These are phyloP conservation scores for Petromus typicus DNA, from an alignment of 2,113 vertebrate species.

Conservation along the genomic window DNA sequence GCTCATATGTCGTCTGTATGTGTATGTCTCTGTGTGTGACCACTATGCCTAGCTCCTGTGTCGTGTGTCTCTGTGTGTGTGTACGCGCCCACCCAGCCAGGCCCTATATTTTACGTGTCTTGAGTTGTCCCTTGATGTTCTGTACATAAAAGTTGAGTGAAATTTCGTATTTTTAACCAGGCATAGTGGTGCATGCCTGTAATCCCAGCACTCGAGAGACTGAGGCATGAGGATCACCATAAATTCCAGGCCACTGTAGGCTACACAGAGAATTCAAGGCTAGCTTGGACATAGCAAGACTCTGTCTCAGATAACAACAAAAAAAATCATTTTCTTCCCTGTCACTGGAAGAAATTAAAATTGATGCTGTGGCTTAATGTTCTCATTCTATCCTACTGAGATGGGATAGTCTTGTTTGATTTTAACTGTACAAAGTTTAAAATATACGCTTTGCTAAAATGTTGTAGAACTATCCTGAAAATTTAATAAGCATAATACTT, in stretches of 20 bases:
- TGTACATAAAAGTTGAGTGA: slow-evolving; percentile 1
- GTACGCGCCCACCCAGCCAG: no score
- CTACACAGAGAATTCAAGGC: background rate
- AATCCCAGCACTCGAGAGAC: background rate
- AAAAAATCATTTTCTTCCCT: background rate
- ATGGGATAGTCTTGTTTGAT: slow-evolving; percentile 26
- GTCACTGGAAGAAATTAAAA: slow-evolving; percentile 12
- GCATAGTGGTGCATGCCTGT: background rate
- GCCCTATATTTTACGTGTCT: background rate
- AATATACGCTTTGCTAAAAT: background rate
- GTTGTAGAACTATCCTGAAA: background rate
- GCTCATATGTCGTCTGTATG: no score
- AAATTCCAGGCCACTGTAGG: background rate
- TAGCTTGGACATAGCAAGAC: background rate
- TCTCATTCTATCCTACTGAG: background rate
- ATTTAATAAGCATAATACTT: background rate
- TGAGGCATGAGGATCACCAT: background rate
- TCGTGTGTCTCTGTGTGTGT: no score
- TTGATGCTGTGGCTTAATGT: background rate
- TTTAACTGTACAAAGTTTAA: slow-evolving; percentile 43
- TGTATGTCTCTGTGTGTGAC: no score
- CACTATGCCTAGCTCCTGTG: no score
- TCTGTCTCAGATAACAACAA: background rate
- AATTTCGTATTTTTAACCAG: background rate
- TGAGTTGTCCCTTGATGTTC: background rate